phyloP scores from a whole-genome alignment of 2,797 vertebrate species.

The Tapera naevia region DNA sequence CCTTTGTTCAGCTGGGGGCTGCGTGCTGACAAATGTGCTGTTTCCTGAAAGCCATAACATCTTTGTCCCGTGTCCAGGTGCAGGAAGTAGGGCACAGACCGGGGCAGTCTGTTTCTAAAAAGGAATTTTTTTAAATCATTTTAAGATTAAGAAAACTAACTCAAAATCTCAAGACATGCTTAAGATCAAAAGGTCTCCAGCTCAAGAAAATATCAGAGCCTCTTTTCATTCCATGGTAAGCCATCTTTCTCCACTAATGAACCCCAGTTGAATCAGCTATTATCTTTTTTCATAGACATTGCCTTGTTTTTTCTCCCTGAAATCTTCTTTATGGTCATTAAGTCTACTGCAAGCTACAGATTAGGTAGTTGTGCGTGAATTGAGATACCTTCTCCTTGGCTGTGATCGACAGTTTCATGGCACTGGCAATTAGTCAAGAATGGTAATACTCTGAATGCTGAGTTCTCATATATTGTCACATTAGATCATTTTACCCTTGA shows the following conservation, averaged over 20 bases:
- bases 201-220: conserved; percentile 16
- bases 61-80: conserved; percentile 55
- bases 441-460: not conserved
- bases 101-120: not conserved
- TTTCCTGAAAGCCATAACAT: conserved; percentile 61
- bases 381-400: not conserved
- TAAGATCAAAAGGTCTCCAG: conserved; percentile 46
- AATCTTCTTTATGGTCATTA: conserved; percentile 13
- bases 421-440: not conserved
- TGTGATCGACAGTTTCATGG: not conserved
- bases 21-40: conserved; percentile 62
- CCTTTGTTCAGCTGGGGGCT: conserved; percentile 68
- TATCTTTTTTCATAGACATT: not conserved
- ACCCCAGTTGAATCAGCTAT: conserved; percentile 8
- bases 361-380: not conserved
- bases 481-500: conserved; percentile 12
- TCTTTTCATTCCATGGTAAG: conserved; percentile 17
- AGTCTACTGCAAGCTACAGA: not conserved
- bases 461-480: not conserved
- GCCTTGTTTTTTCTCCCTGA: not conserved
- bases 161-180: not conserved
- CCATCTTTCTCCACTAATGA: not conserved
- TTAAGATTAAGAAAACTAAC: conserved; percentile 33
- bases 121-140: not conserved
- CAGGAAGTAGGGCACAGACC: conserved; percentile 14